Percentiles rank a stretch among this genome's conserved stretches.
Evolutionary conservation across 92 coral and sea anemone species (phyloP).

Genomic region (Umimayanthus kanabou): DNA sequence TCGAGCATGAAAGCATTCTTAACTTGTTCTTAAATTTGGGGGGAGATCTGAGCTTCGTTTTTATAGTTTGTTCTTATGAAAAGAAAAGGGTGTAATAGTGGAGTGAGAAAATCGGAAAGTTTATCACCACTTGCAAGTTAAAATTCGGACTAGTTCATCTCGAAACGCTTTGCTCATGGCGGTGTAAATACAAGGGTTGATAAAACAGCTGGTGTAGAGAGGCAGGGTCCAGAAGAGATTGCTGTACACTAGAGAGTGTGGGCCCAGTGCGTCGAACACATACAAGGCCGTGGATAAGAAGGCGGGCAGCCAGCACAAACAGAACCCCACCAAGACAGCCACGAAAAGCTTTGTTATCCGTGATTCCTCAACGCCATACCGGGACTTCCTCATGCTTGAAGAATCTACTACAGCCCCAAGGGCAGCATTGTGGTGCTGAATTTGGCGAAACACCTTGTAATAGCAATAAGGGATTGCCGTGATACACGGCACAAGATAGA

Average conservation of each 20-base stretch:
- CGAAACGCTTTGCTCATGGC: slow-evolving; percentile 12
- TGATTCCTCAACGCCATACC: slow-evolving; percentile 8
- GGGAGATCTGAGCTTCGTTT: too few relatives aligned
- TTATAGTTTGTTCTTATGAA: too few relatives aligned
- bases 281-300: not conserved
- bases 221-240: slow-evolving; percentile 8
- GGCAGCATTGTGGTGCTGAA: slow-evolving; percentile 1
- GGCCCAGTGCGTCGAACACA: not conserved
- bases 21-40: too few relatives aligned
- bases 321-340: slow-evolving; percentile 1
- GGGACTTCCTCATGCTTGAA: not conserved
- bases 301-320: slow-evolving; percentile 11
- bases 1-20: too few relatives aligned
- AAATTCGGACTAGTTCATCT: slow-evolving; percentile 13
- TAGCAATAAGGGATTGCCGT: slow-evolving; percentile 5
- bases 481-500: slow-evolving; percentile 18
- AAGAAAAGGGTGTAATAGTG: too few relatives aligned
- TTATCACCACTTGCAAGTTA: not conserved
- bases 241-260: not conserved
- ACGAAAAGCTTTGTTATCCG: slow-evolving; percentile 14
- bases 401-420: not conserved
- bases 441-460: not conserved
- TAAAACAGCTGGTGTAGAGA: slow-evolving; percentile 6
- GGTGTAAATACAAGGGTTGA: not conserved
- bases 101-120: not conserved